Evolutionary conservation across 1,140 invertebrate species (phyloP), one percentile per base, ranked within the genome.

Genomic region (Pteromalus puparum): DNA sequence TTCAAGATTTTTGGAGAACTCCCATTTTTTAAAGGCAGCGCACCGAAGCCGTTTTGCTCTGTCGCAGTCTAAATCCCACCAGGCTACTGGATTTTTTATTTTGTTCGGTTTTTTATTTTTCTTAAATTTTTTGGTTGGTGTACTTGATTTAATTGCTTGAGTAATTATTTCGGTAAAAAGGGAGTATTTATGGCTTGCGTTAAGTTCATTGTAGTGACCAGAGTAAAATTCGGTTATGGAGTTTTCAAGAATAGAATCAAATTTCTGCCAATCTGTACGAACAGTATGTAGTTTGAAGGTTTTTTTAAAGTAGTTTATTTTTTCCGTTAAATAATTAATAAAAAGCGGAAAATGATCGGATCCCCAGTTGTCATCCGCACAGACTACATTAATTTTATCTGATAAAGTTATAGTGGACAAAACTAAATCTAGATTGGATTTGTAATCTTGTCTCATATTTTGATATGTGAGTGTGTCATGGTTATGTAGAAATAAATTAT

Each of bases 331-430:
- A 30, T 88, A n/a, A 42, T 77, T 86, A 53, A 89, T 85, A 42
- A 87, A 81, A 34, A 91, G 88, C 24, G 89, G 90, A 30, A 87
- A 89, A 68, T 91, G 89, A 68, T 91, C 89, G 80, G 88, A 90
- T 26, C 88, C 87, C 86, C 88, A 88, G 26, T 86, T 81, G 70
- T 90, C 86, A 10, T 89, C 86, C 42, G 88, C 38, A 12, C 85
- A 83, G 42, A 87, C 77, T 88, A 88, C 90, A 80, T 87, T 86
- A 77, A 89, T 84, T 72, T 88, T 86, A 74, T 83, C 67, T 68
- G 74, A 70, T 79, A 89, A 85, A 81, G 82, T 79, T 78, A 86
- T 79, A 42, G 87, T 87, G 83, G 87, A 48, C n/a, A 84, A 65
- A 6, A 83, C 84, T 15, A 87, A 72, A 42, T 87, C 86, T 12